A percentile compares a stretch with the other conserved stretches of the same genome.
These are phyloP conservation scores for Sebastiscus tertius DNA, from an alignment of 2,797 vertebrate genomes.

Conservation along the genomic window DNA sequence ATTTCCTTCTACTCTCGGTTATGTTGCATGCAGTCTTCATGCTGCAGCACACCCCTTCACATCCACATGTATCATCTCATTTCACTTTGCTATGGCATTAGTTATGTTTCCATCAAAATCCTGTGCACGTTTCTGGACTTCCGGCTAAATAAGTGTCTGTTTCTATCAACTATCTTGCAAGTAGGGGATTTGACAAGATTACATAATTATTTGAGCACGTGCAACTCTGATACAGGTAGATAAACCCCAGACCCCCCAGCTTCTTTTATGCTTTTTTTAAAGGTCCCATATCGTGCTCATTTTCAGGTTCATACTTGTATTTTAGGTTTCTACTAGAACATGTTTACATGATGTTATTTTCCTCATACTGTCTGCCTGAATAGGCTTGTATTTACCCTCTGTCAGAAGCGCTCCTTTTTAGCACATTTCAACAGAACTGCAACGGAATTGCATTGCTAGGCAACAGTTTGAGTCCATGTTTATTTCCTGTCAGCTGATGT, in stretches of 20 bases:
- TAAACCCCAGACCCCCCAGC: not conserved
- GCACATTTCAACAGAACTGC: too few relatives aligned
- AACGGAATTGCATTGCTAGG: too few relatives aligned
- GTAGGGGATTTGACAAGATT: not conserved
- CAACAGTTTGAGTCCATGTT: too few relatives aligned
- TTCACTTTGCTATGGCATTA: not conserved
- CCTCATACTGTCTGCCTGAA: too few relatives aligned
- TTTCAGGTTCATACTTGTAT: too few relatives aligned
- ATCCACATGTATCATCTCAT: not conserved
- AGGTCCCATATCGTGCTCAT: too few relatives aligned
- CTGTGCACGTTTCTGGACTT: not conserved
- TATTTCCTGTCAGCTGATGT: too few relatives aligned
- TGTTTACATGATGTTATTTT: too few relatives aligned
- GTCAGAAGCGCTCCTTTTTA: too few relatives aligned
- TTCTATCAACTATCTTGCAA: not conserved
- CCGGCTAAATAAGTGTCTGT: not conserved
- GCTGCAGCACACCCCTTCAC: not conserved
- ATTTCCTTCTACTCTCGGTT: slow-evolving; percentile 12
- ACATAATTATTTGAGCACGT: not conserved
- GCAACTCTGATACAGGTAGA: not conserved
- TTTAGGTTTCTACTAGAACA: too few relatives aligned
- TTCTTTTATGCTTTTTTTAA: not conserved
- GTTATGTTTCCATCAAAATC: not conserved
- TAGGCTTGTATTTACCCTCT: too few relatives aligned
- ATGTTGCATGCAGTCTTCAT: not conserved